These are phyloP conservation scores for Temnothorax curvispinosus DNA, from an alignment of 1,140 invertebrate species.

Conservation along the genomic window DNA sequence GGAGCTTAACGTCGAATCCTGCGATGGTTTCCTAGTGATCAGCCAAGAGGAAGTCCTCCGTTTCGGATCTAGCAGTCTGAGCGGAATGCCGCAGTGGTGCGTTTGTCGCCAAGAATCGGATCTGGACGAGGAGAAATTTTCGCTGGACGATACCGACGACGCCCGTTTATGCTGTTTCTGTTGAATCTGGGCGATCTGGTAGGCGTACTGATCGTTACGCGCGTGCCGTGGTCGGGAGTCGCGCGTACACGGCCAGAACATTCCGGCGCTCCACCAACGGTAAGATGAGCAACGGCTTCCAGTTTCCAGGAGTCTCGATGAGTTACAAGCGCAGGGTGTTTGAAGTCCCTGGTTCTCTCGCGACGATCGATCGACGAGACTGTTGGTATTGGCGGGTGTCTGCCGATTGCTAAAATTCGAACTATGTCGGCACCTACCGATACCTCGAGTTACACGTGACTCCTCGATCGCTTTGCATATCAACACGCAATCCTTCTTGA, in stretches of 20 bases:
- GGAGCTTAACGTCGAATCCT: constrained; percentile 95
- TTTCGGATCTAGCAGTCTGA: constrained; percentile 91
- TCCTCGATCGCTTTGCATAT: constrained; percentile 98
- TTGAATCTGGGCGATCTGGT: constrained; percentile 92
- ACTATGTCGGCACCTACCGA: constrained; percentile 93
- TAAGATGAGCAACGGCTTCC: constrained; percentile 66
- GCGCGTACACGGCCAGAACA: constrained; percentile 79
- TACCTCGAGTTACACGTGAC: constrained; percentile 94
- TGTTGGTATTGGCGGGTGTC: constrained; percentile 95
- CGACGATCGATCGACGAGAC: constrained; percentile 92
- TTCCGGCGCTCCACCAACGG: constrained; percentile 77
- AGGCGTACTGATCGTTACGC: constrained; percentile 90
- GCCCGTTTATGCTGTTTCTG: constrained; percentile 91
- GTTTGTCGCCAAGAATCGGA: constrained; percentile 93
- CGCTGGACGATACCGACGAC: constrained; percentile 94
- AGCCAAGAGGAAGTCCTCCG: constrained; percentile 93
- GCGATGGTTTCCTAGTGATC: constrained; percentile 94
- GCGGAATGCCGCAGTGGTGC: constrained; percentile 91
- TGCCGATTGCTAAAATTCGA: constrained; percentile 96
- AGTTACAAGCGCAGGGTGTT: constrained; percentile 90
- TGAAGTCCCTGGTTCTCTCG: constrained; percentile 87
- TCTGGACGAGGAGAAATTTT: constrained; percentile 94
- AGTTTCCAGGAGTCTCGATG: constrained; percentile 86
- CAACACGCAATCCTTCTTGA: constrained; percentile 98
- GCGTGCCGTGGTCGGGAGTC: constrained; percentile 81